Percentiles rank a stretch among this genome's conserved stretches.
These are phyloP conservation scores for Drosophila percnosoma DNA, from an alignment of 2,888 invertebrate species.

Conservation along the genomic window DNA sequence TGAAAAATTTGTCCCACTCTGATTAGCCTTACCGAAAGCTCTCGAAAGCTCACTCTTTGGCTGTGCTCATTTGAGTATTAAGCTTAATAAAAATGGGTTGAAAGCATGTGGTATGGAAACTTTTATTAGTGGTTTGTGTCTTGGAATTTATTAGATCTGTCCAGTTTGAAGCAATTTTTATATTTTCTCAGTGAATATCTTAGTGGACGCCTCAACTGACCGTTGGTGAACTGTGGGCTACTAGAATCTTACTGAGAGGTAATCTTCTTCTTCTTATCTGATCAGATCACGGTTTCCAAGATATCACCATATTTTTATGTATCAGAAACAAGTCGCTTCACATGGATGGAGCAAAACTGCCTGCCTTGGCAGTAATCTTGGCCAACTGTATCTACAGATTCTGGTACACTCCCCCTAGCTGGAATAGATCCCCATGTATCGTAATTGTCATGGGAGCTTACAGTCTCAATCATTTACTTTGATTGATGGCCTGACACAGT, in stretches of 20 bases:
- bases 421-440: background rate
- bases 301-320: slow-evolving; percentile 69
- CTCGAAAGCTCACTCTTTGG: background rate
- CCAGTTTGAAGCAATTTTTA: background rate
- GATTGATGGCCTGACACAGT: background rate
- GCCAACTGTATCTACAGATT: background rate
- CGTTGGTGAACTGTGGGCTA: slow-evolving; percentile 73
- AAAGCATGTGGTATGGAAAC: background rate
- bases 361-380: background rate
- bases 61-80: background rate
- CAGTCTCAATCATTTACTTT: background rate
- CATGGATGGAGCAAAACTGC: background rate
- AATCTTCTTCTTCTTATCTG: slow-evolving; percentile 69
- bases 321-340: slow-evolving; percentile 26
- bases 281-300: slow-evolving; percentile 77
- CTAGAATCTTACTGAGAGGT: slow-evolving; percentile 82
- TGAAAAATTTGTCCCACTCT: background rate
- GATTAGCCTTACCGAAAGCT: background rate
- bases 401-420: background rate
- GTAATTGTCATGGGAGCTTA: background rate
- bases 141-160: background rate
- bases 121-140: background rate
- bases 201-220: slow-evolving; percentile 40
- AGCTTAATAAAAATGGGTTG: background rate
- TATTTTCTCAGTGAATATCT: background rate